phyloP scores from a whole-genome alignment of 2,113 vertebrate species.

The Elephas maximus region DNA sequence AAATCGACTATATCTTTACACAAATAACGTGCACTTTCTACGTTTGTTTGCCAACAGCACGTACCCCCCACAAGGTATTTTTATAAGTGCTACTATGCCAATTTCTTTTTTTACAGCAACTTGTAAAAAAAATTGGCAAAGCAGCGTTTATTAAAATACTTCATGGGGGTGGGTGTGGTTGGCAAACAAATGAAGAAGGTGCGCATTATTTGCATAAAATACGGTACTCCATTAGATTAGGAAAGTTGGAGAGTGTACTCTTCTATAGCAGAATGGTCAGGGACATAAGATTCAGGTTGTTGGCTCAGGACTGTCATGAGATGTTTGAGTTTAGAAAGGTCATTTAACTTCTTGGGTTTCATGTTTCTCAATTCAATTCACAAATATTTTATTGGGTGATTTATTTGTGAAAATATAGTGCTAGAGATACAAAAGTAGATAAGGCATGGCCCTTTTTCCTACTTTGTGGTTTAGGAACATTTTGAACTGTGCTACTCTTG shows the following conservation, averaged over 20 bases:
- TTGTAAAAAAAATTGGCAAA: no score
- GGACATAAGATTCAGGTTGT: not conserved
- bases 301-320: not conserved
- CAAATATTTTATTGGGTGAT: not conserved
- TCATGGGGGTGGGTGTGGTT: no score
- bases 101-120: no score
- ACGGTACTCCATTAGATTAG: not conserved
- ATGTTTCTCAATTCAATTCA: constrained; percentile 15
- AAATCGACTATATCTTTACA: no score
- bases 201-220: no score
- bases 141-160: no score
- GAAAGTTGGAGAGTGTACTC: not conserved
- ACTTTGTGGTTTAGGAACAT: not conserved
- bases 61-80: no score
- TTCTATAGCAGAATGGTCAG: not conserved
- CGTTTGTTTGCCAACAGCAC: no score
- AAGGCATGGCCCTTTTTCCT: not conserved
- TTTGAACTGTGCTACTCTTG: not conserved
- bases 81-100: no score
- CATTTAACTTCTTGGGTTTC: not conserved
- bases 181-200: no score
- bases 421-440: not conserved
- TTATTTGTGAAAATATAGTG: not conserved
- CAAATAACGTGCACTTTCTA: no score
- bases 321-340: not conserved